Evolutionary conservation across 2,888 invertebrate species (phyloP), one percentile per base, ranked within the genome.

Genomic region (Chesias legatella): DNA sequence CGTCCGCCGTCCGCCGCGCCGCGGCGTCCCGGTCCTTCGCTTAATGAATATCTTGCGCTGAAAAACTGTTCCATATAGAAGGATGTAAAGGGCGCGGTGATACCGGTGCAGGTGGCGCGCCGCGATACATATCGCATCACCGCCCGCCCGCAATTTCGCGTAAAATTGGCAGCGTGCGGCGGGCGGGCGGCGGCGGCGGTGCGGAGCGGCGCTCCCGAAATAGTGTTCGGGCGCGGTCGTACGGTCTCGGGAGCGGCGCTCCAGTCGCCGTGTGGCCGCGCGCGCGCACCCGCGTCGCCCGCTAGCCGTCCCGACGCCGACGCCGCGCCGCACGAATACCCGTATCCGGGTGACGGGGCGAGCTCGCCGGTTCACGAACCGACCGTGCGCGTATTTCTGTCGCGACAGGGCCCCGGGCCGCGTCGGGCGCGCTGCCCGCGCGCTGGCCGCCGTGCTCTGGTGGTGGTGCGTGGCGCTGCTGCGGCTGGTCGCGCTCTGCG

Each of bases 61-160:
- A 69, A 68, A 70, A 68, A 66, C 56, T 55, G 56, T 56, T 56
- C 60, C 54, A 45, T 41, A 53, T 61, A 58, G 57, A 67, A 63
- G 56, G 59, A 63, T 64, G 56, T 44, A 43, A 52, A 57, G 56
- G 47, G 48, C 64, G 58, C 61, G 65, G 63, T 62, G 60, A 58
- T 73, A 73, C 80, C 79, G 72, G 73, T 76, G 76, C 82, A 80
- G 74, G 74, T 77, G 81, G 67, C 64, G 58, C 63, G 56, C 69
- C 65, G 68, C 72, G 58, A 74, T 74, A 82, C 82, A 84, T 82
- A 84, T 85, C 86, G 85, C 85, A 83, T 85, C 86, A 83, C 84
- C 84, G 86, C 86, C 86, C 84, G 85, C 86, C 86, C 85, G 86
- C 83, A 85, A 85, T 85, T 85, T 85, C 80, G 85, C 86, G 86